These are phyloP conservation scores for Parthenolecanium corni DNA, from an alignment of 2,888 invertebrate genomes.

Conservation along the genomic window DNA sequence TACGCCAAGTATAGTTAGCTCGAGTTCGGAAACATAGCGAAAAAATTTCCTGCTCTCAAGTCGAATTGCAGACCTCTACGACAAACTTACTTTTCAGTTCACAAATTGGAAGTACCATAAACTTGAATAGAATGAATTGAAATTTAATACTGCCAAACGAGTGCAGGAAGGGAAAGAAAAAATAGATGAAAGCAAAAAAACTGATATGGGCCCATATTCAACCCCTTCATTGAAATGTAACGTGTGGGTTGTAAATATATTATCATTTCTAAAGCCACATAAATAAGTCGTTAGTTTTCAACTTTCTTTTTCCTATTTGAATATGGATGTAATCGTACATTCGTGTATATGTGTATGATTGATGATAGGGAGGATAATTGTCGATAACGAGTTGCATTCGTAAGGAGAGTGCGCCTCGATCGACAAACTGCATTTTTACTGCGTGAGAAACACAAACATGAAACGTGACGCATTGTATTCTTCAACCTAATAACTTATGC, in stretches of 20 bases:
- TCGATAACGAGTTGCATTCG: slow-evolving; percentile 25
- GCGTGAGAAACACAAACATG: slow-evolving; percentile 27
- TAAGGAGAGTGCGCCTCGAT: slow-evolving; percentile 16
- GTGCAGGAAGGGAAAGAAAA: too few relatives aligned
- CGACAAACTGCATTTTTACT: slow-evolving; percentile 9
- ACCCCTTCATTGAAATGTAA: neutral
- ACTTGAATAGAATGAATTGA: too few relatives aligned
- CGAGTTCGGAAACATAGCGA: too few relatives aligned
- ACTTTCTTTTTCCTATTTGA: slow-evolving; percentile 3
- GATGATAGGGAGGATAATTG: slow-evolving; percentile 28
- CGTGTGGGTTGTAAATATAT: slow-evolving; percentile 5
- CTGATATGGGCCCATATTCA: neutral
- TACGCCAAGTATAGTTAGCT: too few relatives aligned
- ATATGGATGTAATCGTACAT: slow-evolving; percentile 12
- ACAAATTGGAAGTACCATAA: too few relatives aligned
- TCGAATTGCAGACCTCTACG: too few relatives aligned
- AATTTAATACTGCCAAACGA: too few relatives aligned
- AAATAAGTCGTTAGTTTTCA: slow-evolving; percentile 27
- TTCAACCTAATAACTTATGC: slow-evolving; percentile 22
- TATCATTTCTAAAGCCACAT: slow-evolving; percentile 21
- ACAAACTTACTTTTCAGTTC: too few relatives aligned
- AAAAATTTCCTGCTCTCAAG: too few relatives aligned
- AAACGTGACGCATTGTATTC: slow-evolving; percentile 17
- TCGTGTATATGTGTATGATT: slow-evolving; percentile 20
- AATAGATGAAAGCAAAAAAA: neutral